Percentiles rank a stretch among this genome's conserved stretches.
phyloP scores from a whole-genome alignment of 2,797 vertebrate species.

The Eremophila alpestris region DNA sequence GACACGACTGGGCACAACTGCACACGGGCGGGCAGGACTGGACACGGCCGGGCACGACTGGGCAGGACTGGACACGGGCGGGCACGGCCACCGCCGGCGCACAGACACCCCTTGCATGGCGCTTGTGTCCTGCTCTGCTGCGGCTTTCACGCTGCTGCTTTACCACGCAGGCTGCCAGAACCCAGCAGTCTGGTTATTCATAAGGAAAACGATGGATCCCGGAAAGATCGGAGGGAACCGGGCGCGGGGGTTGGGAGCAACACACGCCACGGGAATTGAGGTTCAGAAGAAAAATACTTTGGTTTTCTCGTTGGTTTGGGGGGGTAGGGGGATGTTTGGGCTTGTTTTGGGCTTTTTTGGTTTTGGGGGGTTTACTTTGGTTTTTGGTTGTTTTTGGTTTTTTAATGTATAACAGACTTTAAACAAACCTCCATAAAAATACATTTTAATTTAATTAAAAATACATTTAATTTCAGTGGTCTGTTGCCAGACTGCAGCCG shows the following conservation, averaged over 20 bases:
- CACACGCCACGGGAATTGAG: background rate
- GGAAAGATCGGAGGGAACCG: rapidly evolving
- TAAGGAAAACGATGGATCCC: background rate
- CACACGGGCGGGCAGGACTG: too few species aligned
- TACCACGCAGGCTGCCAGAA: background rate
- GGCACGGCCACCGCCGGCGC: background rate
- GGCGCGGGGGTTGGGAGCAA: too few species aligned
- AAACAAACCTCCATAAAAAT: background rate
- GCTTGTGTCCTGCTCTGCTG: background rate
- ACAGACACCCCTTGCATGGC: background rate
- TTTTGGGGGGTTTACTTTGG: background rate
- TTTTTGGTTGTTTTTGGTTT: background rate
- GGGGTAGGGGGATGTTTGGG: too few species aligned
- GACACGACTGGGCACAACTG: too few species aligned
- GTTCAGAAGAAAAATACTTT: background rate
- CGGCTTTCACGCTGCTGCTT: background rate
- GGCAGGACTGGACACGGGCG: background rate
- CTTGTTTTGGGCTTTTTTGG: background rate
- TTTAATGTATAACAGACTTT: background rate
- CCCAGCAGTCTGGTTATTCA: too few species aligned
- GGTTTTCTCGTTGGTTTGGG: background rate
- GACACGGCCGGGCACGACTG: too few species aligned
- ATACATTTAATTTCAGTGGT: background rate
- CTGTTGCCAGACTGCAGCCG: background rate
- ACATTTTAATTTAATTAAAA: background rate